Base-by-base conservation (phyloP, 2,113 vertebrate genomes). In the Urocolius indicus region DNA sequence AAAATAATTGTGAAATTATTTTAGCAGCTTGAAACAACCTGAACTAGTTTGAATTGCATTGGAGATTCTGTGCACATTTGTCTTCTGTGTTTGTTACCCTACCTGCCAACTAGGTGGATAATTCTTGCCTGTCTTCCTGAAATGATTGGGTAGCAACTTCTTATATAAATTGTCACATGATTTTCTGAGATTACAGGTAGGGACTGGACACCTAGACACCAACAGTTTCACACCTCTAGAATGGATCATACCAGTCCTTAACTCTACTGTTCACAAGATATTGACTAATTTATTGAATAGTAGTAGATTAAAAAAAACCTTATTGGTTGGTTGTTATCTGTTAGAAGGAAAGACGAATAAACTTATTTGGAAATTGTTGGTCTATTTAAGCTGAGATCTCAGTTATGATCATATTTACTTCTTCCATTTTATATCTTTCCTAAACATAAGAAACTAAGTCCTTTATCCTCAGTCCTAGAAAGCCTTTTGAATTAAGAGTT, bases 231-330 rank as follows among this genome's bases (percentile, higher is more conserved):
- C 3, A 9, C 26, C 23, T 73, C 58, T 46, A 18, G 71, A 76
- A 68, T 7, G 13, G 21, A 49, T 76, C 13, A 48, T 38, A 5
- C 18, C 10, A 8, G 17, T 73, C 24, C 20, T 55, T 59, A 71
- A 0, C 17, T 3, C 2, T 30, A 27, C 16, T 38, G 24, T 9
- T 74, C 14, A 30, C 0, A 3, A 32, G 9, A 32, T 11, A 72
- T 32, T 10, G 4, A 30, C 24, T 63, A 46, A 16, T 36, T 76
- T 54, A 6, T 43, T 59, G 52, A 62, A n/a, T 20, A 32, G 16
- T 12, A 8, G 4, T 34, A 59, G 29, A 6, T 48, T 88, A 57
- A 68, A 82, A 55, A 49, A 6, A 52, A 14, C 13, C 8, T 0
- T 15, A 13, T 4, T 4, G 4, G 4, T 2, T 62, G 10, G 10